A percentile compares a stretch with the other conserved stretches of the same genome.
phyloP scores from a whole-genome alignment of 2,888 invertebrate genomes.

The Apotomis betuletana region DNA sequence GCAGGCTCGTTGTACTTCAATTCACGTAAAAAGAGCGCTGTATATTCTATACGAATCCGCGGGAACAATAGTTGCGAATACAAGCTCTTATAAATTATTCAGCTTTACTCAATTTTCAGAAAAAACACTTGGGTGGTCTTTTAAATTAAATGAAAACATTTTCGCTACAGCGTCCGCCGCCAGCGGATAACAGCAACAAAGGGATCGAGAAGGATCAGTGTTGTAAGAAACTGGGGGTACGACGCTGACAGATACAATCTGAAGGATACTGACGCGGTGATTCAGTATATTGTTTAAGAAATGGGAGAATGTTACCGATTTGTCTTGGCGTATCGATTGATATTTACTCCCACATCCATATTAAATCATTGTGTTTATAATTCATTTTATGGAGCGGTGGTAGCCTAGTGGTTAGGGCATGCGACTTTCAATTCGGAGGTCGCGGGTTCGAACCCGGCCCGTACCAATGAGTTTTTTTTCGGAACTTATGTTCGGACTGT shows the following conservation, averaged over 20 bases:
- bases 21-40: too few relatives aligned
- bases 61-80: neutral
- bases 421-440: too few relatives aligned
- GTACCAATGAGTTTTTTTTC: too few relatives aligned
- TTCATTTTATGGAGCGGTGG: too few relatives aligned
- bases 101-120: slow-evolving; percentile 20
- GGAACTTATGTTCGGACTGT: too few relatives aligned
- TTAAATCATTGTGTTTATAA: too few relatives aligned
- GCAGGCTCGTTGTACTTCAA: too few relatives aligned
- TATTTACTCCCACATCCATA: neutral
- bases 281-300: slow-evolving; percentile 6
- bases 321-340: neutral
- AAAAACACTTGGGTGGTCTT: slow-evolving; percentile 31
- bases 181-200: slow-evolving; percentile 13
- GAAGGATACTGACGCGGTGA: slow-evolving; percentile 14
- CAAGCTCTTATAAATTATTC: slow-evolving; percentile 1
- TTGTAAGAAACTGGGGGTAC: slow-evolving; percentile 8
- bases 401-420: too few relatives aligned
- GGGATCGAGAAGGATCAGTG: slow-evolving; percentile 13
- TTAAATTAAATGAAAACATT: slow-evolving; percentile 41
- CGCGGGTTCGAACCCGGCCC: too few relatives aligned
- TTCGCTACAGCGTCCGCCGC: slow-evolving; percentile 12
- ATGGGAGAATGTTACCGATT: neutral
- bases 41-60: too few relatives aligned
- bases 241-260: slow-evolving; percentile 3